Evolutionary conservation across 2,113 vertebrate genomes (phyloP).

Genomic region (Ptyas mucosa): DNA sequence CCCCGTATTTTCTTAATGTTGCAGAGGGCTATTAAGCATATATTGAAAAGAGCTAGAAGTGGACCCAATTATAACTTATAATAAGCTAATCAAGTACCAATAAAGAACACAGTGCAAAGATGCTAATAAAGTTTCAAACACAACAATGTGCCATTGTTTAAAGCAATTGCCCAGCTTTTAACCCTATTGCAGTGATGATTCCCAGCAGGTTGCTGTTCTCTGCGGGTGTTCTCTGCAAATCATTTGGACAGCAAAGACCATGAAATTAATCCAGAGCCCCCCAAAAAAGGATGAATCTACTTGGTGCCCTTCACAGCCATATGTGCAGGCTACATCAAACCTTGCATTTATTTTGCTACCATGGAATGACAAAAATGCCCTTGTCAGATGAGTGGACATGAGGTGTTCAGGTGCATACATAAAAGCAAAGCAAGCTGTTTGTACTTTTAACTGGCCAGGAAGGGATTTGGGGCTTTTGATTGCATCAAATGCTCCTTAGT

Average conservation of each 20-base stretch:
- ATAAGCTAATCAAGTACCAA: conserved; percentile 43
- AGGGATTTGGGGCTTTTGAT: conserved; percentile 17
- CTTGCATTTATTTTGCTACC: conserved; percentile 74
- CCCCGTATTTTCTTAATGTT: conserved; percentile 2
- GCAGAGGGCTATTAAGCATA: conserved; percentile 26
- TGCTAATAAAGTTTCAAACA: conserved; percentile 40
- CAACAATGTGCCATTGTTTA: conserved; percentile 49
- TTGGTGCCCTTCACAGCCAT: conserved; percentile 71
- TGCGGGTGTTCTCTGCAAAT: conserved; percentile 83
- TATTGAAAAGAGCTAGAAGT: conserved; percentile 17
- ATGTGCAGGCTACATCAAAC: conserved; percentile 70
- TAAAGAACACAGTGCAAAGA: conserved; percentile 39
- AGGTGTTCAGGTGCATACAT: conserved; percentile 69
- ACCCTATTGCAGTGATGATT: conserved; percentile 76
- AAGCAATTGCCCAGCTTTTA: conserved; percentile 78
- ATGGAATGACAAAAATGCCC: conserved; percentile 75
- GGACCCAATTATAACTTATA: conserved; percentile 41
- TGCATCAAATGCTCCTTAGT: background rate
- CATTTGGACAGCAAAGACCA: conserved; percentile 86
- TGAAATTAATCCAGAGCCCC: conserved; percentile 85
- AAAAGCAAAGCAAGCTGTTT: conserved; percentile 50
- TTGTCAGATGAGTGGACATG: conserved; percentile 60
- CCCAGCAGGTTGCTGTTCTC: conserved; percentile 82
- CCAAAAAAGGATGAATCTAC: conserved; percentile 71
- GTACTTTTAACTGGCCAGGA: conserved; percentile 24